Conservation (phyloP, 2,797 vertebrate genomes). For the Phaenicophaeus curvirostris region DNA sequence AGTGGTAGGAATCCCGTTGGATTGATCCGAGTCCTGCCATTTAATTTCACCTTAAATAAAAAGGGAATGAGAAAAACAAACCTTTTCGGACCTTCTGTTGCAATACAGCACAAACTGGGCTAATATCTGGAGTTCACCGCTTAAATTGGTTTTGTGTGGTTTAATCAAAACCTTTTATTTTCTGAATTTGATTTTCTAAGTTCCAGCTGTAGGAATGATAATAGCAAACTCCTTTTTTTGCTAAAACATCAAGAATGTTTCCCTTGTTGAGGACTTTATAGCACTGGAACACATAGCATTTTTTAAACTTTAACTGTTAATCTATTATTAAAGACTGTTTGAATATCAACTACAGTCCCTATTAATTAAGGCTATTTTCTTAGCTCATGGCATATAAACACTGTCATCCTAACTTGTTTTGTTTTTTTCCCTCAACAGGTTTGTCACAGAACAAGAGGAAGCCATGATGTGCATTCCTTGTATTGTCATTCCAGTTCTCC, state of each 20-base stretch:
- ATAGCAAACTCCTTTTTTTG: neutral
- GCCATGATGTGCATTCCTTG: conserved; percentile 97
- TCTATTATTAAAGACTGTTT: no score
- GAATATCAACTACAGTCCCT: fast-evolving
- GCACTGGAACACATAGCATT: fast-evolving
- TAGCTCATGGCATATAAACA: fast-evolving
- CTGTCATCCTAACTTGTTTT: neutral
- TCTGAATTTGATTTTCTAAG: neutral
- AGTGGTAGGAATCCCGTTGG: no score
- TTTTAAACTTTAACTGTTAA: neutral
- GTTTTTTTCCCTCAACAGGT: neutral
- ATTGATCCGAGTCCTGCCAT: no score
- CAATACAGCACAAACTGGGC: no score
- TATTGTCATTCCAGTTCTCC: conserved; percentile 93
- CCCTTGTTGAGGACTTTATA: neutral
- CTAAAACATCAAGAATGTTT: neutral
- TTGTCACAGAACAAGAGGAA: neutral
- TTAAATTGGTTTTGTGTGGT: no score
- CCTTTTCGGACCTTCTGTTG: no score
- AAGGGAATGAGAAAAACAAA: no score
- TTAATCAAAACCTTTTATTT: no score
- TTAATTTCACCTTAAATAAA: no score
- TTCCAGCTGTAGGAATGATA: neutral
- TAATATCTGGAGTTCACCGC: no score
- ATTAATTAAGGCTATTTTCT: neutral